These are phyloP conservation scores for Cosmorhoe ocellata DNA, from an alignment of 2,888 invertebrate species.

Conservation along the genomic window DNA sequence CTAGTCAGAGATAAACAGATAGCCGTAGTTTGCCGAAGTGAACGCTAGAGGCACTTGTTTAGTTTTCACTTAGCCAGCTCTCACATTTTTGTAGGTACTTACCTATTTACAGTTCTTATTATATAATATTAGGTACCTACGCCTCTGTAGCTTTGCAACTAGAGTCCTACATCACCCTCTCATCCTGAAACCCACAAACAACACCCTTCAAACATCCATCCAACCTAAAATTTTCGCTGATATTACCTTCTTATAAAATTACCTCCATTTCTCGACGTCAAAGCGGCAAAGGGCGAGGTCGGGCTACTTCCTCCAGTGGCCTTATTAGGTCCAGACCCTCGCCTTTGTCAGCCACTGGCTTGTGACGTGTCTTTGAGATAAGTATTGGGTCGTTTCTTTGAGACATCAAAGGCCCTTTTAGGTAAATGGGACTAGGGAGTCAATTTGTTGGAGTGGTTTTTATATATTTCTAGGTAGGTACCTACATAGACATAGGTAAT, in stretches of 20 bases:
- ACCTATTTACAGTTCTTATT: too few species aligned
- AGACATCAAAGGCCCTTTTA: slow-evolving; percentile 61
- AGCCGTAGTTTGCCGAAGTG: too few species aligned
- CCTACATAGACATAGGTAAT: not conserved
- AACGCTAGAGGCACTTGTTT: too few species aligned
- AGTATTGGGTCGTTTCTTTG: slow-evolving; percentile 69
- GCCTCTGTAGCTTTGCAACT: too few species aligned
- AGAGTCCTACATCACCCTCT: not conserved
- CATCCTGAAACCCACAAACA: not conserved
- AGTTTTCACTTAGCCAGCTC: too few species aligned
- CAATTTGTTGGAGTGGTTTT: slow-evolving; percentile 32
- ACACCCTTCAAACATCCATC: not conserved
- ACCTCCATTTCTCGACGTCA: slow-evolving; percentile 68
- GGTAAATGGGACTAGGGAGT: slow-evolving; percentile 39
- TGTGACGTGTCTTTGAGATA: slow-evolving; percentile 76
- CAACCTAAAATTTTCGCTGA: slow-evolving; percentile 30
- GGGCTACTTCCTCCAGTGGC: slow-evolving; percentile 57
- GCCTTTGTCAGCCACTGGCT: slow-evolving; percentile 64
- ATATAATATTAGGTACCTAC: too few species aligned
- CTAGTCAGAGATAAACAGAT: too few species aligned
- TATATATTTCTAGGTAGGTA: slow-evolving; percentile 12
- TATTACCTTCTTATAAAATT: slow-evolving; percentile 63
- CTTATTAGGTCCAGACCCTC: slow-evolving; percentile 74
- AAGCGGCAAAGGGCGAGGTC: slow-evolving; percentile 59
- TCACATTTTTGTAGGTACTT: too few species aligned